Evolutionary conservation across 2,113 vertebrate genomes (phyloP).

Genomic region (Camelus bactrianus): DNA sequence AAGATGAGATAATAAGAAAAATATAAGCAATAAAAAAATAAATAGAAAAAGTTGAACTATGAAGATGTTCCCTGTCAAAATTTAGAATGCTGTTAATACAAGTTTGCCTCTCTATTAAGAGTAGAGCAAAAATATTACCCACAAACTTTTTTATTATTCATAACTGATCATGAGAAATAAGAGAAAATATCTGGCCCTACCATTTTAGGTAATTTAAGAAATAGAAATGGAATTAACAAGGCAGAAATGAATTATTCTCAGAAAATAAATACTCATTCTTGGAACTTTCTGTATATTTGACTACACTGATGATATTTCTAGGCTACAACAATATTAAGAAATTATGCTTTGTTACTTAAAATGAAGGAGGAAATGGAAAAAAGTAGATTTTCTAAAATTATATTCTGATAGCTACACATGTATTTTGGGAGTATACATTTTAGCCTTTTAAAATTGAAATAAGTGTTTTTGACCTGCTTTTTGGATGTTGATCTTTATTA

Average conservation of each 20-base stretch:
- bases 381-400: conserved; percentile 48
- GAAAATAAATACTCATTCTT: conserved; percentile 52
- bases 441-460: conserved; percentile 46
- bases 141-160: neutral
- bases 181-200: conserved; percentile 16
- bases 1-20: neutral
- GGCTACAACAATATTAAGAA: conserved; percentile 26
- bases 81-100: conserved; percentile 25
- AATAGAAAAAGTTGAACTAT: conserved; percentile 8
- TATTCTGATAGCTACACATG: conserved; percentile 4
- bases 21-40: neutral
- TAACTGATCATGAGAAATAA: neutral
- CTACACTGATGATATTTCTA: conserved; percentile 1
- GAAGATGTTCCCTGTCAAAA: neutral
- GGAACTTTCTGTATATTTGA: conserved; percentile 12
- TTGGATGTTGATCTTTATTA: conserved; percentile 29
- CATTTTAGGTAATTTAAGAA: conserved; percentile 55
- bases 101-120: neutral
- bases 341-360: conserved; percentile 48
- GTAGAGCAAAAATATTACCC: conserved; percentile 21
- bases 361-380: neutral
- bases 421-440: conserved; percentile 48
- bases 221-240: conserved; percentile 15
- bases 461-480: conserved; percentile 32
- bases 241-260: conserved; percentile 30